Conservation (phyloP, 2,888 invertebrate genomes). For the Mesodorylaimus sp. region DNA sequence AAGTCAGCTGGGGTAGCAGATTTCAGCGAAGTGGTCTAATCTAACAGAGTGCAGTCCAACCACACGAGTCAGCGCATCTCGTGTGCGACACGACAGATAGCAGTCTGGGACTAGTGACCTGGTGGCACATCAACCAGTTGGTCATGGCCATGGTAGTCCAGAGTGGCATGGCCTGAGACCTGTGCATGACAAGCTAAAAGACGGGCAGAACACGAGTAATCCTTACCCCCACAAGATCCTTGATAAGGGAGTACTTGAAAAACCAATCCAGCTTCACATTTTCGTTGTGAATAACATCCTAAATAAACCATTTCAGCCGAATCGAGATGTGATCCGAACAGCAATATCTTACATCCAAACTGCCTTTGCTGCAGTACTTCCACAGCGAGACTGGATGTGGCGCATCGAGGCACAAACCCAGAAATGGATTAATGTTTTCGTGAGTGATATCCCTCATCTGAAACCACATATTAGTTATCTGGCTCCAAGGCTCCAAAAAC, state of each 20-base stretch:
- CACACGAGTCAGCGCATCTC: too few species aligned
- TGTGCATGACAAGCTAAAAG: too few species aligned
- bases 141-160: too few species aligned
- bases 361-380: conserved; percentile 5
- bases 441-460: conserved; percentile 21
- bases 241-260: conserved; percentile 11
- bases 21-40: too few species aligned
- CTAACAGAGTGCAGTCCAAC: too few species aligned
- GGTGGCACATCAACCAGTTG: too few species aligned
- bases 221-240: conserved; percentile 4
- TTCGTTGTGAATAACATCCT: conserved; percentile 11
- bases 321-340: too few species aligned
- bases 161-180: too few species aligned
- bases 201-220: too few species aligned
- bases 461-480: neutral
- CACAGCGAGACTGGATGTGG: conserved; percentile 8
- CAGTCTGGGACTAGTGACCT: too few species aligned
- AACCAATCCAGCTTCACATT: conserved; percentile 9
- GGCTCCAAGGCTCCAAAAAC: neutral
- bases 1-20: too few species aligned
- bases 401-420: conserved; percentile 22
- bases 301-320: neutral
- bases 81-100: too few species aligned
- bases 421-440: conserved; percentile 23
- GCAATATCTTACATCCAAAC: conserved; percentile 6